phyloP scores from a whole-genome alignment of 2,113 vertebrate genomes.

The Camarhynchus parvulus region DNA sequence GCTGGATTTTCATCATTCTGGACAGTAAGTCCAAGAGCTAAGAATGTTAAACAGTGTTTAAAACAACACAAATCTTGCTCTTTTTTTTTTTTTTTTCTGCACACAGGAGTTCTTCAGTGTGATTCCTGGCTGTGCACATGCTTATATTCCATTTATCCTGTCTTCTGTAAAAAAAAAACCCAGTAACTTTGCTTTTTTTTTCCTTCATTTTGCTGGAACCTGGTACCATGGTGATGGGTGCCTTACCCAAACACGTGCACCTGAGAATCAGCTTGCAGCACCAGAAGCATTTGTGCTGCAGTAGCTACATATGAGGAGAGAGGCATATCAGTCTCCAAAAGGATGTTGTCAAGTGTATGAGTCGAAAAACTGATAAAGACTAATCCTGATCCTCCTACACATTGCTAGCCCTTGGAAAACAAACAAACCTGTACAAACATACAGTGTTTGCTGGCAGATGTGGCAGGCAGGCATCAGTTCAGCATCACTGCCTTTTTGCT shows the following conservation, averaged over 20 bases:
- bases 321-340: background rate
- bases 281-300: background rate
- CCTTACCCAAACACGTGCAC: background rate
- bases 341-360: background rate
- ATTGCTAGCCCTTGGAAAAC: background rate
- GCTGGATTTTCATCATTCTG: background rate
- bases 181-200: background rate
- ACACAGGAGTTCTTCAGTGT: rapidly evolving
- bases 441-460: background rate
- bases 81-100: background rate
- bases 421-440: slow-evolving; percentile 29
- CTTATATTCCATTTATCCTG: background rate
- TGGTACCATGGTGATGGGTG: background rate
- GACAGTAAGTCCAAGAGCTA: background rate
- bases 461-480: background rate
- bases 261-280: background rate
- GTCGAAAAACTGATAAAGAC: background rate
- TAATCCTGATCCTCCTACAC: slow-evolving; percentile 5
- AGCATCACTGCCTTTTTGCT: background rate
- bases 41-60: background rate
- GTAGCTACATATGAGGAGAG: background rate
- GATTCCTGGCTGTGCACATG: background rate
- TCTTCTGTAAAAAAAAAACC: background rate
- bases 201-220: background rate
- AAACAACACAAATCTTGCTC: background rate